phyloP scores from a whole-genome alignment of 1,140 invertebrate genomes.

The Tetraneura akinire region DNA sequence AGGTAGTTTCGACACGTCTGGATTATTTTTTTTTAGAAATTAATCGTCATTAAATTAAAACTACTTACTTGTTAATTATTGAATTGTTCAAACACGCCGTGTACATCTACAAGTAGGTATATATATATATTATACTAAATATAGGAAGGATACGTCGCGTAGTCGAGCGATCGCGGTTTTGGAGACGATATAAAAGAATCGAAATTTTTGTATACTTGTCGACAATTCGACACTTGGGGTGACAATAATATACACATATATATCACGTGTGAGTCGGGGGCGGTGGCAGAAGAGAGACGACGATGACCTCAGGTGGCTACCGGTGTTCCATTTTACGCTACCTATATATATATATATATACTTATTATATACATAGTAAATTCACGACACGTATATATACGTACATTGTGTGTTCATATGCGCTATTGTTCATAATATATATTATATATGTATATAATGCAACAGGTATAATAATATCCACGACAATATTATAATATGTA shows the following conservation, averaged over 20 bases:
- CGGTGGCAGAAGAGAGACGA: background rate
- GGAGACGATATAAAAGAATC: background rate
- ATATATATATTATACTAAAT: too few species aligned
- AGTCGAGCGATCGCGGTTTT: background rate
- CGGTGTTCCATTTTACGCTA: constrained; percentile 18
- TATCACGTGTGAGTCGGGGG: background rate
- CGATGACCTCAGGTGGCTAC: constrained; percentile 32
- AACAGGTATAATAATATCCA: constrained; percentile 33
- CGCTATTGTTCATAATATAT: constrained; percentile 23
- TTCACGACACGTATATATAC: constrained; percentile 23
- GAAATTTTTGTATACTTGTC: too few species aligned
- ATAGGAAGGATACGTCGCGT: too few species aligned
- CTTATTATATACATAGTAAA: background rate
- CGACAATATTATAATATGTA: background rate
- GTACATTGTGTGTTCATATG: too few species aligned
- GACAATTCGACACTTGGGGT: background rate
- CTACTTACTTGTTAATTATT: too few species aligned
- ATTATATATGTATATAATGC: background rate
- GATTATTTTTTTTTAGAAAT: too few species aligned
- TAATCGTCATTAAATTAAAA: too few species aligned
- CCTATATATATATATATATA: background rate
- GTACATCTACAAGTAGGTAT: too few species aligned
- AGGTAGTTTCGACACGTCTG: too few species aligned
- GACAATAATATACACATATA: too few species aligned
- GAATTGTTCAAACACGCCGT: too few species aligned